Percentiles rank a stretch among this genome's conserved stretches.
Evolutionary conservation across 2,113 vertebrate genomes (phyloP).

Genomic region (Anseranas semipalmata): DNA sequence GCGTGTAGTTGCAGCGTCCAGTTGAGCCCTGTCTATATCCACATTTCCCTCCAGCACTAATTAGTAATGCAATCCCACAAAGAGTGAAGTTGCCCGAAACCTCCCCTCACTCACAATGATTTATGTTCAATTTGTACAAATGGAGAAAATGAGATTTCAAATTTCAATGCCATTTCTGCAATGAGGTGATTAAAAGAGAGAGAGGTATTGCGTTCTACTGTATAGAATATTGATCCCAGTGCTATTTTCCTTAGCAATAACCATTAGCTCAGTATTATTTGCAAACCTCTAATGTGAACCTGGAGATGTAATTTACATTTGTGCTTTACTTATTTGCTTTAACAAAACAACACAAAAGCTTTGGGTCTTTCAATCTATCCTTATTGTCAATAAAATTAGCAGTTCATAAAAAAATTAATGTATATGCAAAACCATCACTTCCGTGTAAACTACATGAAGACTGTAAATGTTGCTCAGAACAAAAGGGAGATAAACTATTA

Average conservation of each 20-base stretch:
- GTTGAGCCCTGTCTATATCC: constrained; percentile 23
- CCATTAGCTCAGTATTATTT: constrained; percentile 91
- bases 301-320: constrained; percentile 86
- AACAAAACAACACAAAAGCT: constrained; percentile 85
- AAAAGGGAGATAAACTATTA: constrained; percentile 62
- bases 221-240: constrained; percentile 96
- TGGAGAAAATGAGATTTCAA: constrained; percentile 92
- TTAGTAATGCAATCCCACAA: constrained; percentile 93
- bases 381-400: constrained; percentile 85
- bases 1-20: constrained; percentile 43
- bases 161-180: constrained; percentile 95
- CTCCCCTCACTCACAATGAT: constrained; percentile 90
- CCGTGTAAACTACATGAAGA: constrained; percentile 73
- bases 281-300: constrained; percentile 85
- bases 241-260: constrained; percentile 99
- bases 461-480: constrained; percentile 67
- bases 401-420: constrained; percentile 78
- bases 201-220: constrained; percentile 91
- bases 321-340: constrained; percentile 85
- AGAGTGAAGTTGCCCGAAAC: constrained; percentile 82
- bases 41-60: constrained; percentile 79
- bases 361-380: constrained; percentile 81
- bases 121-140: constrained; percentile 94
- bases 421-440: constrained; percentile 80
- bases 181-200: constrained; percentile 95